Conservation (phyloP, 2,888 invertebrate species). For the Podotricha telesiphe region DNA sequence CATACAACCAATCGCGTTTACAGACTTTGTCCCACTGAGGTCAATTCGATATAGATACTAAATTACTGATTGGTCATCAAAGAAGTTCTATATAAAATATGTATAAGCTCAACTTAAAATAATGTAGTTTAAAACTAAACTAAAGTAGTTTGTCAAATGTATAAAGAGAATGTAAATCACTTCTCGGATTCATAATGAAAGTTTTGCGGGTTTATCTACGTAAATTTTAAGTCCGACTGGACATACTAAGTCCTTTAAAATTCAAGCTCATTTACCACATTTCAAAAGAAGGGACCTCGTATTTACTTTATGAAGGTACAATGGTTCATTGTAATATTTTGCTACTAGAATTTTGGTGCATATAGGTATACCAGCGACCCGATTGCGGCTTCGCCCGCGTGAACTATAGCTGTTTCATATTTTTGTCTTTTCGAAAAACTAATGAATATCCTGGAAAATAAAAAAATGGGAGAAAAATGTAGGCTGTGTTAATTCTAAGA, state of each 20-base stretch:
- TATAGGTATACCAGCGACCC: too few species aligned
- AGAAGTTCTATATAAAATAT: too few species aligned
- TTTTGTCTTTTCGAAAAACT: too few species aligned
- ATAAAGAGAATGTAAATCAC: constrained; percentile 23
- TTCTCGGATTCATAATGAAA: constrained; percentile 22
- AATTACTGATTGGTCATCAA: too few species aligned
- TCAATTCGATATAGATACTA: too few species aligned
- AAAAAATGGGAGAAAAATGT: too few species aligned
- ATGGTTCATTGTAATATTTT: neutral
- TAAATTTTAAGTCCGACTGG: constrained; percentile 22
- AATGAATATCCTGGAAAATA: too few species aligned
- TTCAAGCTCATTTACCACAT: constrained; percentile 23
- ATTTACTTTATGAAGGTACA: constrained; percentile 12
- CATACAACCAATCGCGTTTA: too few species aligned
- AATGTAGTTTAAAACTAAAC: constrained; percentile 4
- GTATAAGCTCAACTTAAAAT: neutral
- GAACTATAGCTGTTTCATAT: too few species aligned
- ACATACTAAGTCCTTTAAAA: constrained; percentile 20
- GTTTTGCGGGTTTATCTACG: constrained; percentile 21
- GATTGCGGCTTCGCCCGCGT: too few species aligned
- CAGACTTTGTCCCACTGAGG: too few species aligned
- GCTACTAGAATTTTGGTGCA: neutral
- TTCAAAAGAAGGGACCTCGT: constrained; percentile 17
- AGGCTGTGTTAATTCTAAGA: too few species aligned
- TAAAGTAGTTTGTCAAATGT: constrained; percentile 22